Evolutionary conservation across 37 sponge, comb jelly and placozoan genomes (phyloP).

Genomic region (Beroe forskalii): DNA sequence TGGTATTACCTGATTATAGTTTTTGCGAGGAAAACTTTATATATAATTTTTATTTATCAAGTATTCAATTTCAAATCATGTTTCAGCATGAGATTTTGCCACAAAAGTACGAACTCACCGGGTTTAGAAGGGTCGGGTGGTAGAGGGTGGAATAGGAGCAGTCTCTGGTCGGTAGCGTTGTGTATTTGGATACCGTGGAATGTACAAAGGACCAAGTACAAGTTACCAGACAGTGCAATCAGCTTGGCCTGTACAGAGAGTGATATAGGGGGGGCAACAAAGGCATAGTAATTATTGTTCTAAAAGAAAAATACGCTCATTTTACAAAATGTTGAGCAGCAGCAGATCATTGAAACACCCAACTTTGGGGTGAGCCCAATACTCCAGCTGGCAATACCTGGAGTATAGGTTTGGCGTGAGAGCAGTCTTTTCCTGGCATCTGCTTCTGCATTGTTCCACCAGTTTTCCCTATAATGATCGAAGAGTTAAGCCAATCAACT

Average conservation of each 20-base stretch:
- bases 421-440: constrained; percentile 41
- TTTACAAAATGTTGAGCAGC: background rate
- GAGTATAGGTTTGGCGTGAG: constrained; percentile 44
- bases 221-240: constrained; percentile 21
- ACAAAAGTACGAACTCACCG: background rate
- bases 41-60: no score
- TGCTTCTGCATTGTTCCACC: constrained; percentile 59
- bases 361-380: no score
- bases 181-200: constrained; percentile 65
- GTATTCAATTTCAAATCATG: no score
- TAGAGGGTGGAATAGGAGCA: constrained; percentile 59
- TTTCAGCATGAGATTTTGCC: no score
- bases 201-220: constrained; percentile 52
- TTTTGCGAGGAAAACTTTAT: no score
- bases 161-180: constrained; percentile 48
- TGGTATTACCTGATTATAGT: no score
- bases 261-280: no score
- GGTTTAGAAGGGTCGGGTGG: constrained; percentile 54
- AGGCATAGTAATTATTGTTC: no score
- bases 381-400: no score
- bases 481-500: no score
- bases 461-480: background rate
- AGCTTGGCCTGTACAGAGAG: constrained; percentile 42
- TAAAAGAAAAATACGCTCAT: no score
- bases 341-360: background rate